These are phyloP conservation scores for Chaenogobius annularis DNA, from an alignment of 2,113 vertebrate genomes.

Conservation along the genomic window DNA sequence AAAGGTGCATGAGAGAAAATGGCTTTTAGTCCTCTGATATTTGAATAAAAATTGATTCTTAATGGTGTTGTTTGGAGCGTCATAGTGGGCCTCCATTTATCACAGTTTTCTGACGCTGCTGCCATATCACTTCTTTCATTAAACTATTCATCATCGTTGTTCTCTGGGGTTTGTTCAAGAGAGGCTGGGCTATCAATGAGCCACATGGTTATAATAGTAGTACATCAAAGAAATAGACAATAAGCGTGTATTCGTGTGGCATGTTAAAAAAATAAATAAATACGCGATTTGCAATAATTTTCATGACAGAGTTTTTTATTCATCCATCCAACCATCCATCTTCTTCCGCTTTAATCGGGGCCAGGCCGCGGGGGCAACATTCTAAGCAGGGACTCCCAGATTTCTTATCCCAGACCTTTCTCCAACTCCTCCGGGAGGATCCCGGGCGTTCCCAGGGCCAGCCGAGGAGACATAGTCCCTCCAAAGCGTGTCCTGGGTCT, in stretches of 20 bases:
- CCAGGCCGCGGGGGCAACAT: too few species aligned
- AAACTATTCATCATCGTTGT: conserved; percentile 6
- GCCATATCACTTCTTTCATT: conserved; percentile 1
- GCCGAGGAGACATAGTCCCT: too few species aligned
- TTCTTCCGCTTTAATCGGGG: too few species aligned
- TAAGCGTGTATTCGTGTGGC: background rate
- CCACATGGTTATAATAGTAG: background rate
- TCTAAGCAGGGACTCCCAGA: too few species aligned
- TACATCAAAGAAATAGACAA: background rate
- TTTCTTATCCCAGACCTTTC: too few species aligned
- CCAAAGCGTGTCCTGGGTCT: too few species aligned
- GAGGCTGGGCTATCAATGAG: background rate
- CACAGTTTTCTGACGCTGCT: conserved; percentile 8
- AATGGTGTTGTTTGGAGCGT: background rate
- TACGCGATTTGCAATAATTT: conserved; percentile 7
- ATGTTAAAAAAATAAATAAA: background rate
- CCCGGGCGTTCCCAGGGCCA: too few species aligned
- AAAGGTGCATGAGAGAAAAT: conserved; percentile 2
- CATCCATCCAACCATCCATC: too few species aligned
- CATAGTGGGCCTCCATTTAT: conserved; percentile 6
- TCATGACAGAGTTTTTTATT: background rate
- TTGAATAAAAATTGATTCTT: background rate
- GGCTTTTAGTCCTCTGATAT: background rate
- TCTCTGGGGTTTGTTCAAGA: background rate
- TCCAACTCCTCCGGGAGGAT: too few species aligned